phyloP scores from a whole-genome alignment of 2,113 vertebrate genomes.

The Strix aluco region DNA sequence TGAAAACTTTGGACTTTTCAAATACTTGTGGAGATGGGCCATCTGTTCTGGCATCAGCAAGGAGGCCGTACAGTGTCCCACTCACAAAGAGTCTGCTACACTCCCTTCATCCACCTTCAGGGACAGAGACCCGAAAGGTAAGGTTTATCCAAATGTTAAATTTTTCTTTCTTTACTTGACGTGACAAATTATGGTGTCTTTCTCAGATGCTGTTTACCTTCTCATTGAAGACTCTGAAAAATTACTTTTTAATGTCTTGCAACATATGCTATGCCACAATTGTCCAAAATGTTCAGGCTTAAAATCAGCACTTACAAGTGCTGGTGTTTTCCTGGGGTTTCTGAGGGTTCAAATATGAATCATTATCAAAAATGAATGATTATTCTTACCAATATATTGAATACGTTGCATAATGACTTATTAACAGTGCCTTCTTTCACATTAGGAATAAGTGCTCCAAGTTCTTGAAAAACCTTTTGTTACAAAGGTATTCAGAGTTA shows the following conservation, averaged over 20 bases:
- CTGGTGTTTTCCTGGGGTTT: background rate
- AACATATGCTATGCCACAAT: background rate
- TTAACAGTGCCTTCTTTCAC: background rate
- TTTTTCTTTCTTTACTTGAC: background rate
- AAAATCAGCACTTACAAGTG: background rate
- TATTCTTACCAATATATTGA: background rate
- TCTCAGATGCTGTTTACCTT: background rate
- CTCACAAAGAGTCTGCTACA: slow-evolving; percentile 53
- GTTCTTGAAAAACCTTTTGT: background rate
- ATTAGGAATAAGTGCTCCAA: background rate
- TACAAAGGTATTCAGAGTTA: background rate
- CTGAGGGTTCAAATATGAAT: background rate
- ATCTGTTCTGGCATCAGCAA: slow-evolving; percentile 10
- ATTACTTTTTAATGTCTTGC: background rate
- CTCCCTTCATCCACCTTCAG: slow-evolving; percentile 34
- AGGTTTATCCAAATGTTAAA: background rate
- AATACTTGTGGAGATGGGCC: slow-evolving; percentile 42
- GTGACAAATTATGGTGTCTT: background rate
- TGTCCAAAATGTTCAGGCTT: background rate
- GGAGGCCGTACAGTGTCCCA: slow-evolving; percentile 80
- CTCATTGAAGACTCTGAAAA: background rate
- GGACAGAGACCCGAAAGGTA: slow-evolving; percentile 77
- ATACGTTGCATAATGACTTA: background rate
- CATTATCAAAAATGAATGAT: background rate
- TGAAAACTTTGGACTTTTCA: slow-evolving; percentile 30